Base-by-base conservation (phyloP, 2,113 vertebrate genomes). In the Lepidothrix coronata region DNA sequence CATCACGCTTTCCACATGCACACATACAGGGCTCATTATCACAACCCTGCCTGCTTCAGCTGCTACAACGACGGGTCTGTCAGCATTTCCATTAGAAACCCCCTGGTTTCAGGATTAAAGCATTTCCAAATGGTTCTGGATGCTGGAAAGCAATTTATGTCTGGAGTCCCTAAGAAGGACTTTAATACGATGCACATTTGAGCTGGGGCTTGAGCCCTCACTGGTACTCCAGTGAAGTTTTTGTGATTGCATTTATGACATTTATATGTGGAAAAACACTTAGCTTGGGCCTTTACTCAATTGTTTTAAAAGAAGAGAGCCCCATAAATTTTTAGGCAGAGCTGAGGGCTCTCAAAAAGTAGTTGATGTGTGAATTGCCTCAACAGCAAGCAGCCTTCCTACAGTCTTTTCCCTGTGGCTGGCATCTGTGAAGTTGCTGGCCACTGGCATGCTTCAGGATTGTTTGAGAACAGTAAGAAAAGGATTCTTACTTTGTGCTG, bases 241-340 rank as follows among this genome's bases (percentile, higher is more conserved):
- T 86, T 85, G 87, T 85, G 93, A 95, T 94, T 96, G 94, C 92
- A 85, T 96, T 96, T 97, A 93, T 94, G 96, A 92, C 83, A 20
- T 96, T 97, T 96, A 91, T 86, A 83, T 94, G 91, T 96, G 96
- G 93, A 96, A 97, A 97, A 97, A 95, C 89, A 98, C 95, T 97
- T 97, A 93, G 93, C 95, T 95, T 94, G 74, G 82, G 76, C 93
- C 96, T 97, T 95, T 92, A 82, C 91, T 95, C 94, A 96, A 97
- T 95, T 94, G 73, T 91, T 94, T 94, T 92, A 95, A 89, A 92
- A 78, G 35, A 91, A 89, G 78, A 85, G 86, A 70, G 63, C 39
- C 89, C 61, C 85, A 94, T 96, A 96, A 94, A 96, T 92, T 88
- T 93, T 58, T 11, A 82, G 46, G 76, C 88, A 70, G 39, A 90